Conservation (phyloP, 2,888 invertebrate species). For the Salpingus planirostris region DNA sequence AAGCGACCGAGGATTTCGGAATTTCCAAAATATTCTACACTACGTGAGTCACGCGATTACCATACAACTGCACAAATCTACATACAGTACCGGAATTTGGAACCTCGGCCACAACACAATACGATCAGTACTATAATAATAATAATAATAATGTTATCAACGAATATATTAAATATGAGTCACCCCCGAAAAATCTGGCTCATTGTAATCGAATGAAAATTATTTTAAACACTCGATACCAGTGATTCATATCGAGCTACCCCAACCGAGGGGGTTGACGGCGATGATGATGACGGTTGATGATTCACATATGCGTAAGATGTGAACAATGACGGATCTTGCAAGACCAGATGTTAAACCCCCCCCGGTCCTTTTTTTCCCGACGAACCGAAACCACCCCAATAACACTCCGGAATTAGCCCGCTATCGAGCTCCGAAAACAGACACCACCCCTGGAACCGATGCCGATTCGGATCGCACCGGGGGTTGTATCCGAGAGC, state of each 20-base stretch:
- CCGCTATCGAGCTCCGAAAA: too few species aligned
- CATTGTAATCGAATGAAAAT: conserved; percentile 12
- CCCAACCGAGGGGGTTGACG: conserved; percentile 12
- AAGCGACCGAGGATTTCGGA: too few species aligned
- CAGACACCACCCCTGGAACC: too few species aligned
- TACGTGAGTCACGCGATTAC: conserved; percentile 8
- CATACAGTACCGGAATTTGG: background rate
- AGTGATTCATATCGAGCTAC: conserved; percentile 14
- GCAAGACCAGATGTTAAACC: conserved; percentile 12
- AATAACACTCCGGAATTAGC: too few species aligned
- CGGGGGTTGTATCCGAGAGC: too few species aligned
- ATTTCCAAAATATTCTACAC: too few species aligned
- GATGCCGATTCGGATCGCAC: too few species aligned
- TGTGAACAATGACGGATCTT: conserved; percentile 11
- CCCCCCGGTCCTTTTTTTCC: conserved; percentile 11
- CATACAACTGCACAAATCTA: background rate
- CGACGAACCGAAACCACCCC: too few species aligned
- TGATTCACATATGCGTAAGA: conserved; percentile 10
- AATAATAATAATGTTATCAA: background rate
- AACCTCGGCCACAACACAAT: too few species aligned
- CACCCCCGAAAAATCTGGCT: conserved; percentile 10
- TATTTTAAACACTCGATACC: conserved; percentile 14
- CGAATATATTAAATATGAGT: conserved; percentile 3
- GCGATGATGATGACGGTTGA: conserved; percentile 11
- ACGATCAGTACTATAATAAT: too few species aligned